Base-by-base conservation (phyloP, 2,797 vertebrate species). In the Trematomus bernacchii region DNA sequence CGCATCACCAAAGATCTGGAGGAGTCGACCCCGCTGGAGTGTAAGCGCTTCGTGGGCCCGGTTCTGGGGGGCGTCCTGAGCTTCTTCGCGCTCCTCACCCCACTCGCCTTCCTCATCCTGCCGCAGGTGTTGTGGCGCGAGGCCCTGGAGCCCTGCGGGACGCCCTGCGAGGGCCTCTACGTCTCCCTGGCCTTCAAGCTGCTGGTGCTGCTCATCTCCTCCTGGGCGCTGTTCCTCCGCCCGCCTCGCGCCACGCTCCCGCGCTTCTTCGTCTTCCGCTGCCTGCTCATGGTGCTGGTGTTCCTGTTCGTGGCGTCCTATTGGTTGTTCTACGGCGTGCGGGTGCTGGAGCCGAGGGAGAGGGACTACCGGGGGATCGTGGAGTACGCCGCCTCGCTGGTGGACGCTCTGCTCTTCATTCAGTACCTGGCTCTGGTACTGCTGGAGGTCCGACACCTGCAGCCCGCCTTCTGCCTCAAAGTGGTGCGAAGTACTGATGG, bases 151-250 rank as follows among this genome's bases (percentile, higher is more conserved):
- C 92, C 96, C 0, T 98, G 97, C 1, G 96, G 96, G 18, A 96
- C 97, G 0, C 96, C 97, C 15, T 98, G 97, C 6, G 97, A 98
- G 58, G 97, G 97, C 80, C 96, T 98, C 27, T 98, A 98, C 83
- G 95, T 98, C 85, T 97, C 97, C 0, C 94, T 98, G 91, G 97
- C 97, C 90, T 97, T 98, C 91, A 98, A 98, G 83, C 96, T 98
- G 47, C 95, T 98, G 66, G 96, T 98, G 65, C 92, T 98, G 43
- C 95, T 98, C 53, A 92, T 98, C 92, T 97, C 96, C 73, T 97
- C 96, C 70, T 98, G 97, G 97, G 97, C 97, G 0, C 85, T 98
- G 51, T 98, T 98, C 91, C 96, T 97, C 87, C 96, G 96, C 0
- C 96, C 96, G 0, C 96, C 96, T 10, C 95, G 95, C 10, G 96